Evolutionary conservation across 2,797 vertebrate genomes (phyloP).

Genomic region (Ceryle rudis): DNA sequence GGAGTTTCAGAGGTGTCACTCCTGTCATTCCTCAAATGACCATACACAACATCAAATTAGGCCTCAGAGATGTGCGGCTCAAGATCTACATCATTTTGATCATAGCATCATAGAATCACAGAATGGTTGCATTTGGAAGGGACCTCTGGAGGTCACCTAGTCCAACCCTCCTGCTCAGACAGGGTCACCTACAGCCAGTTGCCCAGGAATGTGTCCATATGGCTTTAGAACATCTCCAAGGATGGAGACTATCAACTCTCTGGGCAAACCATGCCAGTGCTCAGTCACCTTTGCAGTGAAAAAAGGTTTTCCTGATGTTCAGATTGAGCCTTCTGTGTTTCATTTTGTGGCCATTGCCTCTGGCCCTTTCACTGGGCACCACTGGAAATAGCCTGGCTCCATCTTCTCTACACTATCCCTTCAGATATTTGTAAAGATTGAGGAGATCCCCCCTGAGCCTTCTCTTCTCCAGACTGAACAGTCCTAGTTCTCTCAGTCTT

Average conservation of each 20-base stretch:
- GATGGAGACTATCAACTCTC: not conserved
- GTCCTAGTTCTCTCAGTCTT: not conserved
- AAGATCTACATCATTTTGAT: not conserved
- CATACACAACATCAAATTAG: not conserved
- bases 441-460: not conserved
- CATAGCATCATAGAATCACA: not conserved
- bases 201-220: too few relatives aligned
- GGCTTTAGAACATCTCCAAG: not conserved
- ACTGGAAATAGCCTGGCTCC: not conserved
- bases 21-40: not conserved
- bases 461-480: not conserved
- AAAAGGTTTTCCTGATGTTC: not conserved
- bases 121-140: not conserved
- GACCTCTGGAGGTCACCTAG: not conserved
- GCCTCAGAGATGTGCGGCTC: not conserved
- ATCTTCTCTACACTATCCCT: not conserved
- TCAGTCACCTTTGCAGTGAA: not conserved
- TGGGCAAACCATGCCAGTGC: not conserved
- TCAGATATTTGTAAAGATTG: not conserved
- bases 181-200: not conserved
- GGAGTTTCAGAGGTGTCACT: not conserved
- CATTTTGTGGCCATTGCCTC: not conserved
- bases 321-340: not conserved
- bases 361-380: not conserved
- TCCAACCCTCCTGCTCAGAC: not conserved